phyloP scores from a whole-genome alignment of 2,113 vertebrate genomes.

The Erpornis zantholeuca region DNA sequence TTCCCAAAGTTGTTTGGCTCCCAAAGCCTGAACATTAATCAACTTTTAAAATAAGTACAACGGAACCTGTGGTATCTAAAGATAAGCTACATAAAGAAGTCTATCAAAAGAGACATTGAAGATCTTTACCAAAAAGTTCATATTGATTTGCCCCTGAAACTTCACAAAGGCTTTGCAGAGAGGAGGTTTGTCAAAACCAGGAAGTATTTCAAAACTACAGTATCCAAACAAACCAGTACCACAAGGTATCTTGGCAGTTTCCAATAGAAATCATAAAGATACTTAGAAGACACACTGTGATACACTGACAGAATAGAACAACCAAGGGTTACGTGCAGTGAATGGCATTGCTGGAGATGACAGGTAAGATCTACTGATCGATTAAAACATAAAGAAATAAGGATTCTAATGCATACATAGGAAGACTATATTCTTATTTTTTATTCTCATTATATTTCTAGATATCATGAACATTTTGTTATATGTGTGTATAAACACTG shows the following conservation, averaged over 20 bases:
- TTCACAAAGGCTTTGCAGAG: neutral
- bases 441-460: neutral
- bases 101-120: neutral
- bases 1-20: neutral
- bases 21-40: neutral
- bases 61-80: neutral
- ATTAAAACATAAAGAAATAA: neutral
- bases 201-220: neutral
- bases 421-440: neutral
- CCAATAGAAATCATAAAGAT: neutral
- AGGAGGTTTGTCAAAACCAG: neutral
- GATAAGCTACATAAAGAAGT: neutral
- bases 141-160: neutral
- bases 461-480: neutral
- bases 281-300: neutral
- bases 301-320: neutral
- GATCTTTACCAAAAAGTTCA: neutral
- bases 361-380: neutral
- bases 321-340: neutral
- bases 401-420: neutral
- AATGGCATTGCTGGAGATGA: neutral
- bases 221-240: neutral
- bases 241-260: neutral
- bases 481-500: neutral
- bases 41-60: neutral